Evolutionary conservation across 2,888 invertebrate genomes (phyloP).

Genomic region (Koerneria pararmatus): DNA sequence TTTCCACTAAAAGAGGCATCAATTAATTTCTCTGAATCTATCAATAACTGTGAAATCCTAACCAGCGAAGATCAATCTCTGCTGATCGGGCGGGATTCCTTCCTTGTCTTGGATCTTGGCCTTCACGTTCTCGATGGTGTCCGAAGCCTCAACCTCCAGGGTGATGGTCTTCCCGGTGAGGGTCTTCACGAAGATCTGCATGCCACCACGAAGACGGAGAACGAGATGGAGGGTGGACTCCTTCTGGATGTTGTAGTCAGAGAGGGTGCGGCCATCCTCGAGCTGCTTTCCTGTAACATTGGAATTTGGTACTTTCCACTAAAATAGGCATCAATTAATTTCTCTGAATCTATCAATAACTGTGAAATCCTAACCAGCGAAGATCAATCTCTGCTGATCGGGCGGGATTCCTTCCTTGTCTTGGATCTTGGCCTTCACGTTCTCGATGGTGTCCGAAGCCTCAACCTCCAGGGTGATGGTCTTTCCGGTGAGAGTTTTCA

Average conservation of each 20-base stretch:
- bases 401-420: conserved; percentile 57
- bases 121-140: conserved; percentile 56
- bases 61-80: conserved; percentile 53
- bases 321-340: too few relatives aligned
- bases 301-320: too few relatives aligned
- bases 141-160: conserved; percentile 54
- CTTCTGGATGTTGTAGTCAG: conserved; percentile 92
- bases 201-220: conserved; percentile 63
- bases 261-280: conserved; percentile 87
- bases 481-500: conserved; percentile 87
- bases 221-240: conserved; percentile 69
- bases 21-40: too few relatives aligned
- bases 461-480: conserved; percentile 64
- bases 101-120: conserved; percentile 58
- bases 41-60: too few relatives aligned
- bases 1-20: too few relatives aligned
- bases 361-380: conserved; percentile 38
- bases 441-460: conserved; percentile 56
- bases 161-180: conserved; percentile 78
- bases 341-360: too few relatives aligned
- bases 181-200: conserved; percentile 96
- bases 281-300: conserved; percentile 73
- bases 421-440: conserved; percentile 57
- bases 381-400: conserved; percentile 54
- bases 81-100: conserved; percentile 56